Evolutionary conservation across 2,797 vertebrate species (phyloP).

Genomic region (Phataginus tricuspis): DNA sequence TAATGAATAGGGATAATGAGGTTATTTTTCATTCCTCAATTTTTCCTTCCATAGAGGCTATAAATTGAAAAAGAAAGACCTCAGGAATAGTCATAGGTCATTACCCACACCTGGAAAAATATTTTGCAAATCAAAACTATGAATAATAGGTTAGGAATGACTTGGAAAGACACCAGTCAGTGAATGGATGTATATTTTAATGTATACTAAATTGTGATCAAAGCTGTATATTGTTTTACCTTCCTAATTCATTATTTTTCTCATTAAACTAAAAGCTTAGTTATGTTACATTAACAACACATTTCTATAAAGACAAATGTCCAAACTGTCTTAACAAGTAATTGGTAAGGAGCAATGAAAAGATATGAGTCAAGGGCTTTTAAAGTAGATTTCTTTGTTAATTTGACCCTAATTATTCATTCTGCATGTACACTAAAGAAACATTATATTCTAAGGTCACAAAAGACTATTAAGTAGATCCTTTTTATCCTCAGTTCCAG

Average conservation of each 20-base stretch:
- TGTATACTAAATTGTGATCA: not conserved
- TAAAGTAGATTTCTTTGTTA: not conserved
- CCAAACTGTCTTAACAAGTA: not conserved
- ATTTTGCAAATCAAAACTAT: not conserved
- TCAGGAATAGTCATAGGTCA: not conserved
- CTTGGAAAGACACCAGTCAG: not conserved
- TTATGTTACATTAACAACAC: not conserved
- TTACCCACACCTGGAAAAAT: not conserved
- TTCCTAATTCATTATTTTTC: not conserved
- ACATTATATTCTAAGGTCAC: not conserved
- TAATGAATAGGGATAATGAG: constrained; percentile 60
- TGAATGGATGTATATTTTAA: not conserved
- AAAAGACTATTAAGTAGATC: not conserved
- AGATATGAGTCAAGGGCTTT: not conserved
- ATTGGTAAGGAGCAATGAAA: not conserved
- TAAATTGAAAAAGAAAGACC: constrained; percentile 20
- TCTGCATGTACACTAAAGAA: not conserved
- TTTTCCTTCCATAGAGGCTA: constrained; percentile 37
- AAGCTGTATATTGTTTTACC: not conserved
- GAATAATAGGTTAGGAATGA: not conserved
- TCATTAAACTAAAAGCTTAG: not conserved
- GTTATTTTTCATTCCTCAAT: not conserved
- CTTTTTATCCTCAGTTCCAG: not conserved
- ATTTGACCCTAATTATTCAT: not conserved
- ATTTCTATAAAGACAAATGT: not conserved